Base-by-base conservation (phyloP, 1,140 invertebrate genomes). In the Neodiprion virginianus region DNA sequence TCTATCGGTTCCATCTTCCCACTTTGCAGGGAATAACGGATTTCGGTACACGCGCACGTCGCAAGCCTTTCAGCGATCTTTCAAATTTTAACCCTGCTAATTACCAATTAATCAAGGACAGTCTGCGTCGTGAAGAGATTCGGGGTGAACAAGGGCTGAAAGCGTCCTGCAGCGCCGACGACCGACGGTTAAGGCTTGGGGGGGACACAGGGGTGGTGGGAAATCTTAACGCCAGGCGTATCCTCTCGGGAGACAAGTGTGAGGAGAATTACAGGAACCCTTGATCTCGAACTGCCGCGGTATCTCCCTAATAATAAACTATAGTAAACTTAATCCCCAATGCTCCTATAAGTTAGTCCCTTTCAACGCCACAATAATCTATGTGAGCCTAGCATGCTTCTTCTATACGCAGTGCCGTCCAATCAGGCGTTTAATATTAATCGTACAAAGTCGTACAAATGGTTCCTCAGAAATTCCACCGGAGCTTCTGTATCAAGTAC, bases 231-330 rank as follows among this genome's bases (percentile, higher is more conserved):
- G 82, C 83, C 82, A 82, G 82, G 80, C 83, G 82, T 83, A 85
- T 82, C 85, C 85, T 83, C 86, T 75, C n/a, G 83, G 82, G 85
- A 85, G 77, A 76, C 75, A 78, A 84, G 84, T 85, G 85, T 86
- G 85, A 82, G 81, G 81, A 87, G 86, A 87, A 88, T 86, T 88
- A 87, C 86, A 85, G 83, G 82, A 83, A 86, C 84, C 83, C 85
- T 82, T 86, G 84, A 87, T 87, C 85, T 82, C 82, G 81, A 81
- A 81, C 83, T 81, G 84, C 81, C 80, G 78, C 83, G 81, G 85
- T 88, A 88, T 88, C 87, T 87, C 84, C 84, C 85, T 88, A 87
- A 88, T 88, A 88, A 88, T 88, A 88, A 88, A 88, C 86, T 86
- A 61, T 61, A 84, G 84, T 86, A 86, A 40, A 40, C 28, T 40